These are phyloP conservation scores for Steromphala cineraria DNA, from an alignment of 2,888 invertebrate genomes.

Conservation along the genomic window DNA sequence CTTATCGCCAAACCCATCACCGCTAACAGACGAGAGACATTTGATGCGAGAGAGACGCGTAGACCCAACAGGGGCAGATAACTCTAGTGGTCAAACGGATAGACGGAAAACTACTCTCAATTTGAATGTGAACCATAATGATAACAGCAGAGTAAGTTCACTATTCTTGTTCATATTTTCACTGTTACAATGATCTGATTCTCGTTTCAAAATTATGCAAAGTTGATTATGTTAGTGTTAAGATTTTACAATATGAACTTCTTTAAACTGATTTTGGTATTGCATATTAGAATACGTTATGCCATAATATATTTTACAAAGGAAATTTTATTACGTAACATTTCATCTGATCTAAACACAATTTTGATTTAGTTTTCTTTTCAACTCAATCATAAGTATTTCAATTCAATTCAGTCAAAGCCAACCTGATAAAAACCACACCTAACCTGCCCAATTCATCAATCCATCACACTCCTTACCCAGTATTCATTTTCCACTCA, in stretches of 20 bases:
- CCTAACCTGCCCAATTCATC: too few relatives aligned
- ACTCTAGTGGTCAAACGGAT: slow-evolving; percentile 41
- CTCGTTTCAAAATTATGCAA: too few relatives aligned
- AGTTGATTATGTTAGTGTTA: too few relatives aligned
- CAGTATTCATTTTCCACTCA: too few relatives aligned
- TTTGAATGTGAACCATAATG: neutral
- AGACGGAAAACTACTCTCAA: too few relatives aligned
- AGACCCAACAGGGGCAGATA: slow-evolving; percentile 62
- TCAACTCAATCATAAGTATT: neutral
- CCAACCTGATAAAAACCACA: neutral
- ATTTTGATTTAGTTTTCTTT: too few relatives aligned
- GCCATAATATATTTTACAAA: too few relatives aligned
- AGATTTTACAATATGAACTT: neutral
- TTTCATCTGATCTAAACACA: too few relatives aligned
- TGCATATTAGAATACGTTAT: neutral
- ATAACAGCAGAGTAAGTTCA: neutral
- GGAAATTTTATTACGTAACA: too few relatives aligned
- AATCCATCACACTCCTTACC: too few relatives aligned
- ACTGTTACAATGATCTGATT: too few relatives aligned
- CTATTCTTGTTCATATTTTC: too few relatives aligned
- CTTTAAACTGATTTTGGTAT: neutral
- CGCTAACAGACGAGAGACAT: slow-evolving; percentile 71
- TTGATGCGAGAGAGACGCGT: slow-evolving; percentile 37
- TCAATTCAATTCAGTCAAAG: neutral
- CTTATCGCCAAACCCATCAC: slow-evolving; percentile 78